Percentiles rank a stretch among this genome's conserved stretches.
Evolutionary conservation across 2,113 vertebrate genomes (phyloP).

Genomic region (Conger conger): DNA sequence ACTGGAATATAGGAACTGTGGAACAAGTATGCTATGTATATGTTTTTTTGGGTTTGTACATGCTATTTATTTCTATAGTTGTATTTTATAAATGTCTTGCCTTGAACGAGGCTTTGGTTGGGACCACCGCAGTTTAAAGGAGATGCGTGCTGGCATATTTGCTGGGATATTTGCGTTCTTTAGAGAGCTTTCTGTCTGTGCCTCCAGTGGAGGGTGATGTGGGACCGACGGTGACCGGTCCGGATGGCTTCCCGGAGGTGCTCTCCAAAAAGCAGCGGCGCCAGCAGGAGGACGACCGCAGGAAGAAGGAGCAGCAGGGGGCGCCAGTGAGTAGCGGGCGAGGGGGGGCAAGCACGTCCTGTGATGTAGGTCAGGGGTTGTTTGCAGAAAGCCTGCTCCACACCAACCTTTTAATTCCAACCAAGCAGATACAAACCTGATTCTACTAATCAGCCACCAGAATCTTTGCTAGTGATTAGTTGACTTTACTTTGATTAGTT

Average conservation of each 20-base stretch:
- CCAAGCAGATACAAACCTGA: no score
- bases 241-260: conserved; percentile 87
- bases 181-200: not conserved
- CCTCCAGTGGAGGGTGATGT: conserved; percentile 74
- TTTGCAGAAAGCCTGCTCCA: no score
- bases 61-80: not conserved
- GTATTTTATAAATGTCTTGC: not conserved
- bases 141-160: no score
- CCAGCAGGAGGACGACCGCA: conserved; percentile 87
- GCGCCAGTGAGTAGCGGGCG: conserved; percentile 64
- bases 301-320: conserved; percentile 92
- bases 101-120: not conserved
- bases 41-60: not conserved
- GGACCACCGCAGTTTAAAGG: not conserved
- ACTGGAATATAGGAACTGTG: not conserved
- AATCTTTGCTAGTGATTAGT: no score
- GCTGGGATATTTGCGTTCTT: not conserved
- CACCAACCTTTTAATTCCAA: no score
- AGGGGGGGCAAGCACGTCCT: no score
- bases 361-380: no score
- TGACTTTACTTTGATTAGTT: no score
- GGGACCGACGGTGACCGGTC: conserved; percentile 57
- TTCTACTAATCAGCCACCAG: no score
- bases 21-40: no score
- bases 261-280: conserved; percentile 94